Conservation (phyloP, 2,888 invertebrate genomes). For the Tyria jacobaeae region DNA sequence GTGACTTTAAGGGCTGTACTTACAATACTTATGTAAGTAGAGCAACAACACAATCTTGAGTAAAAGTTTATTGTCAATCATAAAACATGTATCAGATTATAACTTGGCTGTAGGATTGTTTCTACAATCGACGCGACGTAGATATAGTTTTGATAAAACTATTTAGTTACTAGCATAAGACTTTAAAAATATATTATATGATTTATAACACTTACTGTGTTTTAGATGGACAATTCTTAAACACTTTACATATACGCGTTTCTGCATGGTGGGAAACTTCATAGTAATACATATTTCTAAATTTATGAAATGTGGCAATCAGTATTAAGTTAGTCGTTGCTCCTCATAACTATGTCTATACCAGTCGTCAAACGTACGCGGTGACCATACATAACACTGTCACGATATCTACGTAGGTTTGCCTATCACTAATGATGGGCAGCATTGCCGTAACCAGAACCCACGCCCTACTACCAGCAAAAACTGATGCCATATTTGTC, state of each 20-base stretch:
- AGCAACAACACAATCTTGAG: neutral
- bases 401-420: conserved; percentile 19
- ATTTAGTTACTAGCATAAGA: neutral
- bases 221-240: too few species aligned
- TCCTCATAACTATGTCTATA: conserved; percentile 5
- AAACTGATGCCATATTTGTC: conserved; percentile 42
- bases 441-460: conserved; percentile 38
- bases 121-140: too few species aligned
- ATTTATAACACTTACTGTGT: too few species aligned
- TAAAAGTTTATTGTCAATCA: neutral
- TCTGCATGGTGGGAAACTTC: too few species aligned
- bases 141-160: too few species aligned
- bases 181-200: neutral
- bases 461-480: conserved; percentile 41
- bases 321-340: conserved; percentile 1
- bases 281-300: neutral
- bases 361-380: conserved; percentile 1
- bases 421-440: conserved; percentile 44
- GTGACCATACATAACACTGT: conserved; percentile 10
- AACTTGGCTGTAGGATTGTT: too few species aligned
- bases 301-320: conserved; percentile 2
- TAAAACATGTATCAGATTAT: neutral
- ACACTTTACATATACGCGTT: too few species aligned
- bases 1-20: too few species aligned
- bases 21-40: neutral